These are phyloP conservation scores for Stenchaetothrips biformis DNA, from an alignment of 2,888 invertebrate genomes.

Conservation along the genomic window DNA sequence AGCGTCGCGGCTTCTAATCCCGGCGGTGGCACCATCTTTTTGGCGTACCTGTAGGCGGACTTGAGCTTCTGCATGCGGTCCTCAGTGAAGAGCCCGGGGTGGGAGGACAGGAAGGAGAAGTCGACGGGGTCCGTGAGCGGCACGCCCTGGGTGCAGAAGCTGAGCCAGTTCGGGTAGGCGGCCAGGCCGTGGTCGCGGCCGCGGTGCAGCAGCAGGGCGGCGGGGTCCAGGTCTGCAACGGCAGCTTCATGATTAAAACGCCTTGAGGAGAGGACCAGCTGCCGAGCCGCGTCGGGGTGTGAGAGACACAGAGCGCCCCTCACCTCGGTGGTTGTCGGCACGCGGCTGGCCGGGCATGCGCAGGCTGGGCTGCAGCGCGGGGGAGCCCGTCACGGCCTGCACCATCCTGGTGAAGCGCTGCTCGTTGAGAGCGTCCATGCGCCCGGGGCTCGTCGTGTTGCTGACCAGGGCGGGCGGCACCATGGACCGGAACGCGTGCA, in stretches of 20 bases:
- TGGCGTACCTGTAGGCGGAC: slow-evolving; percentile 23
- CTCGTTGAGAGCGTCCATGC: slow-evolving; percentile 41
- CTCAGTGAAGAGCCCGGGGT: slow-evolving; percentile 5
- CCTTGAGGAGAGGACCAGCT: background rate
- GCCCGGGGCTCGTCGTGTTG: slow-evolving; percentile 30
- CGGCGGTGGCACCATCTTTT: background rate
- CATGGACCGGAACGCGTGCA: slow-evolving; percentile 71
- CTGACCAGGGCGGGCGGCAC: slow-evolving; percentile 63
- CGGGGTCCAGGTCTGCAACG: slow-evolving; percentile 5
- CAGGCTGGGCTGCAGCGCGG: slow-evolving; percentile 59
- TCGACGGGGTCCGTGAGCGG: background rate
- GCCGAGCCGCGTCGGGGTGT: too few relatives aligned
- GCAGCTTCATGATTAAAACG: slow-evolving; percentile 1
- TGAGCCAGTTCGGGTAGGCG: slow-evolving; percentile 63
- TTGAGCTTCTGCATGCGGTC: slow-evolving; percentile 25
- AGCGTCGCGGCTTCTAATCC: background rate
- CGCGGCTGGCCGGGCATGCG: slow-evolving; percentile 51
- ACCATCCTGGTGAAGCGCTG: slow-evolving; percentile 50
- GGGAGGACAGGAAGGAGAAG: background rate
- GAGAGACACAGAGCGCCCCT: background rate
- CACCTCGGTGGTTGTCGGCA: slow-evolving; percentile 48
- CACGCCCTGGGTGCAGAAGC: slow-evolving; percentile 52
- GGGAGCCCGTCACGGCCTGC: slow-evolving; percentile 58
- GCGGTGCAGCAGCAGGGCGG: background rate
- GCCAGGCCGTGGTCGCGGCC: slow-evolving; percentile 36